phyloP scores from a whole-genome alignment of 1,140 invertebrate genomes.

The Ceratina japonica region DNA sequence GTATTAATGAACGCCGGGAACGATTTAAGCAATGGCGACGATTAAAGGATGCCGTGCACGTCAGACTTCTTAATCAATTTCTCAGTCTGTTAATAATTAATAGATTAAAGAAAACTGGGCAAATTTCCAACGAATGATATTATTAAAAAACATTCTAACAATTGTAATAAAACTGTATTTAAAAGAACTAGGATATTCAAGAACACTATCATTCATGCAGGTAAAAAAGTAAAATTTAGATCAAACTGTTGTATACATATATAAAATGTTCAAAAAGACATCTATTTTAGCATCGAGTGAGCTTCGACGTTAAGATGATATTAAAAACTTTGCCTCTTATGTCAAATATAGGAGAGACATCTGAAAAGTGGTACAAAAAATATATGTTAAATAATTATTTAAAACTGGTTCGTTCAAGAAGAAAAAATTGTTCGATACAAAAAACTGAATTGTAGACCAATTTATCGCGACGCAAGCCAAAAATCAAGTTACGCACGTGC shows the following conservation, averaged over 20 bases:
- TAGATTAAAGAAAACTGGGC: conserved; percentile 40
- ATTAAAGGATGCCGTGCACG: conserved; percentile 52
- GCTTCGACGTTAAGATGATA: no score
- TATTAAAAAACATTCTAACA: no score
- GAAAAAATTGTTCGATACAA: not conserved
- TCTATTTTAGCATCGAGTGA: not conserved
- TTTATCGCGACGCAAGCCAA: conserved; percentile 27
- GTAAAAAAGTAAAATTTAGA: not conserved
- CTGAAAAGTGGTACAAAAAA: not conserved
- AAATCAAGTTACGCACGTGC: conserved; percentile 46
- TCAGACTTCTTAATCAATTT: conserved; percentile 17
- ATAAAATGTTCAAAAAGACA: not conserved
- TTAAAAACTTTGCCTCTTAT: not conserved
- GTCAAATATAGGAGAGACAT: not conserved
- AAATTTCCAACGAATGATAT: conserved; percentile 14
- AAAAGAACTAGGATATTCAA: not conserved
- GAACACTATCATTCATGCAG: conserved; percentile 13
- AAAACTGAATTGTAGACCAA: not conserved
- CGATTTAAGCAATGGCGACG: not conserved
- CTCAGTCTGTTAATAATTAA: conserved; percentile 31
- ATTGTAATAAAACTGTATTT: not conserved
- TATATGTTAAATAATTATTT: not conserved
- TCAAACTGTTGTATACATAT: not conserved
- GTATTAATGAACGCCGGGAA: conserved; percentile 12
- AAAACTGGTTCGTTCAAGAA: not conserved